Base-by-base conservation (phyloP, 1,140 invertebrate genomes). In the Pseudomyrmex flavicornis region DNA sequence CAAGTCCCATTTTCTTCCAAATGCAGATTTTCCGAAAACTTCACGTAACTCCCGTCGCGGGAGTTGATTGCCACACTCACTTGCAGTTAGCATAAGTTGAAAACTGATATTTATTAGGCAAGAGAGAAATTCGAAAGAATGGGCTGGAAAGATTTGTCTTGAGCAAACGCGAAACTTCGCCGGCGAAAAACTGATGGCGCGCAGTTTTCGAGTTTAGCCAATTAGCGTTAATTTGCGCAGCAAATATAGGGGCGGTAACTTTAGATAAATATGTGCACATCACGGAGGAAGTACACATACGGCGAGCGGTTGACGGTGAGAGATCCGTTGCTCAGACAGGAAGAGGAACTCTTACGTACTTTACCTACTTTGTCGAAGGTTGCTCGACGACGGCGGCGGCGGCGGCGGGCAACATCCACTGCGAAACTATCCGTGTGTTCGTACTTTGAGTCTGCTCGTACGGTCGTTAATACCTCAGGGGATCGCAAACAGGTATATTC, bases 391-490 rank as follows among this genome's bases (percentile, higher is more conserved):
- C 48, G 35, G 3, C 35, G 35, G 35, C 35, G 35, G 35, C 35
- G 35, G 35, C 35, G 35, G 2, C 48, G 35, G 5, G 54, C 63
- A 80, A 88, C 48, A 82, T 58, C 15, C 44, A 54, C 68, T 62
- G 44, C 20, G 70, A 77, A 72, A 59, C 13, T 13, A 35, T 26
- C 50, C 35, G 20, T 74, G 54, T 61, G 52, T 48, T 83, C 15
- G 80, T 80, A 50, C 44, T 76, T 58, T 65, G 82, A 89, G 72
- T 83, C 85, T 76, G 72, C 76, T 82, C 77, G 75, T 76, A 66
- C 69, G 76, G 59, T 69, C 75, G 80, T 85, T 90, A 89, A 89
- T 90, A 90, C 75, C 89, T 86, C 74, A 58, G 62, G 87, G 88
- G 62, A 76, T 86, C 62, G 82, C 82, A 77, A 90, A 89, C 77